Conservation (phyloP, 2,797 vertebrate genomes). For the Alauda arvensis region DNA sequence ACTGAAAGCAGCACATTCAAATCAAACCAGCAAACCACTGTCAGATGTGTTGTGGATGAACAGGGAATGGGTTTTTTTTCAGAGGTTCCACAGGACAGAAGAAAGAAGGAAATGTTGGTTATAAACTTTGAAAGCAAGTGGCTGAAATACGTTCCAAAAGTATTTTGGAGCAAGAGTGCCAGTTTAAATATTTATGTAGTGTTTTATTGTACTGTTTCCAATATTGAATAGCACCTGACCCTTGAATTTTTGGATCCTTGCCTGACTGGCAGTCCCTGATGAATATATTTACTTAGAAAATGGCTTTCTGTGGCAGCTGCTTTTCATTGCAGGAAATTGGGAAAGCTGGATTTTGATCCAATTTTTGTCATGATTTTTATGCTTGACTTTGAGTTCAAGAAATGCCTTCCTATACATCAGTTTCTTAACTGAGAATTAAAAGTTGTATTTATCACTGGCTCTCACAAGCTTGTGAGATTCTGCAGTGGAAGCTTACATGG, state of each 20-base stretch:
- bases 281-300: constrained; percentile 30
- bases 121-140: constrained; percentile 45
- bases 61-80: neutral
- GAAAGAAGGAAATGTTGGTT: constrained; percentile 38
- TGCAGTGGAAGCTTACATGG: neutral
- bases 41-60: constrained; percentile 18
- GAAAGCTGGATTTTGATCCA: constrained; percentile 12
- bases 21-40: constrained; percentile 28
- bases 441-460: neutral
- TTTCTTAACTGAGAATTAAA: neutral
- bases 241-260: constrained; percentile 47
- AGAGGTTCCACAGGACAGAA: constrained; percentile 9
- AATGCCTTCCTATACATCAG: neutral
- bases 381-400: neutral
- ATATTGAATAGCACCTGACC: constrained; percentile 42
- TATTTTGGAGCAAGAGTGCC: constrained; percentile 52
- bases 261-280: constrained; percentile 18
- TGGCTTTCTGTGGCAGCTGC: constrained; percentile 27
- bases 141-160: constrained; percentile 42
- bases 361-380: neutral
- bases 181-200: constrained; percentile 67
- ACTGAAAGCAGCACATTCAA: constrained; percentile 3
- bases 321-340: neutral
- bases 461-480: neutral
- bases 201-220: constrained; percentile 50